Evolutionary conservation across 1,140 invertebrate species (phyloP).

Genomic region (Atopsyche davidsoni): DNA sequence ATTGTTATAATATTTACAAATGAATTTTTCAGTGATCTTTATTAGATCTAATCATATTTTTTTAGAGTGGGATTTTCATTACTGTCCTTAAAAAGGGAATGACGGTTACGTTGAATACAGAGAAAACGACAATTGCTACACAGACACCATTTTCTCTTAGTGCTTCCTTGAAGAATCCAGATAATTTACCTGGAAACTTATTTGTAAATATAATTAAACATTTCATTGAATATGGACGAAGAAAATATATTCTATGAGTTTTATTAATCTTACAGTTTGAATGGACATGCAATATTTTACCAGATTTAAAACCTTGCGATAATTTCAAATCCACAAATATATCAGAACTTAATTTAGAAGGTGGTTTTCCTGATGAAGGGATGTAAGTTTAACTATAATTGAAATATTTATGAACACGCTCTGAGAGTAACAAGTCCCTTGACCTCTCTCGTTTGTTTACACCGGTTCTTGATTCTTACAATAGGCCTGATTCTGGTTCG

Average conservation of each 20-base stretch:
- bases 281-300: slow-evolving; percentile 19
- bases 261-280: slow-evolving; percentile 14
- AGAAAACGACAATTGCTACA: slow-evolving; percentile 11
- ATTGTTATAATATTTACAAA: not conserved
- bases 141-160: slow-evolving; percentile 14
- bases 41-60: slow-evolving; percentile 10
- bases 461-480: no score
- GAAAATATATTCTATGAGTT: slow-evolving; percentile 1
- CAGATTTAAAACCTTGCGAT: slow-evolving; percentile 16
- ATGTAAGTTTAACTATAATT: slow-evolving; percentile 21
- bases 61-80: slow-evolving; percentile 25
- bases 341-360: slow-evolving; percentile 22
- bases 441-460: no score
- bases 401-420: no score
- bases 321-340: slow-evolving; percentile 21
- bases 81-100: slow-evolving; percentile 18
- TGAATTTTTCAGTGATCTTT: not conserved
- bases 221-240: slow-evolving; percentile 1
- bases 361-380: slow-evolving; percentile 22
- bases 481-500: no score
- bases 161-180: slow-evolving; percentile 22
- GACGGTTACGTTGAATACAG: slow-evolving; percentile 21
- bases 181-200: slow-evolving; percentile 23
- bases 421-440: no score
- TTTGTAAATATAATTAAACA: slow-evolving; percentile 13